A percentile compares a stretch with the other conserved stretches of the same genome.
These are phyloP conservation scores for pig (Sus scrofa) DNA, from an alignment of 2,113 vertebrate species.

Conservation along the genomic window DNA sequence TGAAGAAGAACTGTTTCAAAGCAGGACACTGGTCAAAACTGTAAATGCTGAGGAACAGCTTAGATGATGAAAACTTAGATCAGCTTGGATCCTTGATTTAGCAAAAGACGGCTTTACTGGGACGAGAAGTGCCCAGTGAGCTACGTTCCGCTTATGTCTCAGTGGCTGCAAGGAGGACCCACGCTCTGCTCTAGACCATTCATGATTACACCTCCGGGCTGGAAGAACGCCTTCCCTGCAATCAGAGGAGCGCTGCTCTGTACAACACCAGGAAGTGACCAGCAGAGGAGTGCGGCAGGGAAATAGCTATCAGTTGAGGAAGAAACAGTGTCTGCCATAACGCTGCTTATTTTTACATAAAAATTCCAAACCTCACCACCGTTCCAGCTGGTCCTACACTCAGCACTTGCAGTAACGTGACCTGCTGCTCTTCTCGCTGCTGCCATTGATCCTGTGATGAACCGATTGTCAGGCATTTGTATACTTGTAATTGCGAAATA, in stretches of 20 bases:
- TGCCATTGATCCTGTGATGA: not conserved
- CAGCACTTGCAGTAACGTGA: not conserved
- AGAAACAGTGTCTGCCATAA: not conserved
- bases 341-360: slow-evolving; percentile 48
- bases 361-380: slow-evolving; percentile 35
- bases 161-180: not conserved
- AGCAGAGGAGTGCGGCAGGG: not conserved
- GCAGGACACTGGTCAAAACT: not conserved
- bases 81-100: not conserved
- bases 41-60: not conserved
- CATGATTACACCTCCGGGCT: not conserved
- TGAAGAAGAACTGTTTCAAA: not conserved
- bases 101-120: not conserved
- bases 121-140: not conserved
- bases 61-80: slow-evolving; percentile 8
- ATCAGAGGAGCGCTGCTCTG: not conserved
- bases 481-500: slow-evolving; percentile 67
- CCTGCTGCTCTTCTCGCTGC: not conserved
- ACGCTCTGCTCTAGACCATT: not conserved
- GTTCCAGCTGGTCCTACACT: not conserved
- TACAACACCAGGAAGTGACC: slow-evolving; percentile 19
- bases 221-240: not conserved
- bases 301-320: not conserved
- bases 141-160: not conserved
- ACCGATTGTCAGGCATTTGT: slow-evolving; percentile 10